A percentile compares a stretch with the other conserved stretches of the same genome.
Evolutionary conservation across 2,888 invertebrate genomes (phyloP).

Genomic region (Pogonocherus hispidulus): DNA sequence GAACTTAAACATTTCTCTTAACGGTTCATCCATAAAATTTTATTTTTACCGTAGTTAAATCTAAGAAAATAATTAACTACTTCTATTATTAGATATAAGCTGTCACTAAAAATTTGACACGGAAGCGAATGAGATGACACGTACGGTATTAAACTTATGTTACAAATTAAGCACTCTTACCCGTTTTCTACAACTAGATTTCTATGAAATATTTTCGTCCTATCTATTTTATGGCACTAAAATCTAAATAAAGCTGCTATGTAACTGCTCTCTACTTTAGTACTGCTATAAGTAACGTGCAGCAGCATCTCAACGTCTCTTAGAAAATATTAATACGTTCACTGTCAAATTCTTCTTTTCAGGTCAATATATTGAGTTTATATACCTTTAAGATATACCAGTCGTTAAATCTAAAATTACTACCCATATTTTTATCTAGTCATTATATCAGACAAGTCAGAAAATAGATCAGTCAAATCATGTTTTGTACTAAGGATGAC

Average conservation of each 20-base stretch:
- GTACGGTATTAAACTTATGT: not conserved
- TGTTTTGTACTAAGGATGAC: too few relatives aligned
- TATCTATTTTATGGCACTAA: not conserved
- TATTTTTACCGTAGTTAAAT: constrained; percentile 10
- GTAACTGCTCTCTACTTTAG: not conserved
- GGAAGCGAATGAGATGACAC: constrained; percentile 22
- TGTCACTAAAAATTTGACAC: constrained; percentile 23
- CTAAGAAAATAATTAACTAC: constrained; percentile 13
- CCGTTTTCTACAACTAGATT: not conserved
- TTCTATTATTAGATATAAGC: constrained; percentile 10
- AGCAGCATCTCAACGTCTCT: not conserved
- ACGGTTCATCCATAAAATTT: constrained; percentile 8
- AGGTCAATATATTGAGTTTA: too few relatives aligned
- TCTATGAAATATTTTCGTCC: constrained; percentile 12
- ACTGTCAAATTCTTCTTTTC: too few relatives aligned
- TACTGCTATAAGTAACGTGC: not conserved
- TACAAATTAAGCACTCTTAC: not conserved
- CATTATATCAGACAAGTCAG: too few relatives aligned
- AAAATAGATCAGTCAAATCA: too few relatives aligned
- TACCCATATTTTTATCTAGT: too few relatives aligned
- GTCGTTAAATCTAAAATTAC: too few relatives aligned
- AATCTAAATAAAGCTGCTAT: not conserved
- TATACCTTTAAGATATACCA: too few relatives aligned
- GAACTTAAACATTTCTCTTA: not conserved
- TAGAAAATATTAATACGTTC: not conserved